Percentiles rank a stretch among this genome's conserved stretches.
phyloP scores from a whole-genome alignment of 1,140 invertebrate genomes.

The Ruditapes philippinarum region DNA sequence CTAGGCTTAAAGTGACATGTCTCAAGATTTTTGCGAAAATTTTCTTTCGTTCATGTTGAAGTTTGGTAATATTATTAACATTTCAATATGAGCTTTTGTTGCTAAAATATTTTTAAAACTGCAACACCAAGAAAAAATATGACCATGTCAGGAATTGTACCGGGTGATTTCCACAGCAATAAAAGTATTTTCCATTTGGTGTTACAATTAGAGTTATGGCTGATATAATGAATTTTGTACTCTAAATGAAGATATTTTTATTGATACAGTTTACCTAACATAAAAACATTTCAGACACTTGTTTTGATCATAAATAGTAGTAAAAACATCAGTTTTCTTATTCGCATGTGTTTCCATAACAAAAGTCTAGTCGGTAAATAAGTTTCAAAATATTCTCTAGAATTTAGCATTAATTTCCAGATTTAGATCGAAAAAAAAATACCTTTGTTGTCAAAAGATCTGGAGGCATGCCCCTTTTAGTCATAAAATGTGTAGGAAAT shows the following conservation, averaged over 20 bases:
- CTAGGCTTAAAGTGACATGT: conserved; percentile 43
- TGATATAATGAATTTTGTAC: conserved; percentile 48
- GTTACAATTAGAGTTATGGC: conserved; percentile 40
- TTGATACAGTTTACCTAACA: conserved; percentile 56
- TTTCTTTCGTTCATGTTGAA: conserved; percentile 47
- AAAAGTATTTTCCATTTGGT: conserved; percentile 48
- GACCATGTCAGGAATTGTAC: conserved; percentile 44
- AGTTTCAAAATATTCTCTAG: conserved; percentile 22
- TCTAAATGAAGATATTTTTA: conserved; percentile 51
- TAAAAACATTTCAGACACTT: conserved; percentile 54
- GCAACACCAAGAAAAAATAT: conserved; percentile 41
- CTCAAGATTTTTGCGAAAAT: conserved; percentile 52
- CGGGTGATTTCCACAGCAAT: conserved; percentile 41
- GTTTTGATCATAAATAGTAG: conserved; percentile 43
- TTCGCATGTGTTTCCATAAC: conserved; percentile 27
- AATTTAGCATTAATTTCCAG: conserved; percentile 29
- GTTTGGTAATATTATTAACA: conserved; percentile 56
- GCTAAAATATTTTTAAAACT: conserved; percentile 51
- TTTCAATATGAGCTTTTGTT: conserved; percentile 52
- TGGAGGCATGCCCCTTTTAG: conserved; percentile 24
- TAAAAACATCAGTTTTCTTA: conserved; percentile 26
- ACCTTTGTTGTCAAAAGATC: conserved; percentile 32
- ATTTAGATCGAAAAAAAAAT: conserved; percentile 24
- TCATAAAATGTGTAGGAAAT: conserved; percentile 32
- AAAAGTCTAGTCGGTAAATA: conserved; percentile 32